A percentile compares a stretch with the other conserved stretches of the same genome.
These are phyloP conservation scores for Allophyes oxyacanthae DNA, from an alignment of 2,888 invertebrate species.

Conservation along the genomic window DNA sequence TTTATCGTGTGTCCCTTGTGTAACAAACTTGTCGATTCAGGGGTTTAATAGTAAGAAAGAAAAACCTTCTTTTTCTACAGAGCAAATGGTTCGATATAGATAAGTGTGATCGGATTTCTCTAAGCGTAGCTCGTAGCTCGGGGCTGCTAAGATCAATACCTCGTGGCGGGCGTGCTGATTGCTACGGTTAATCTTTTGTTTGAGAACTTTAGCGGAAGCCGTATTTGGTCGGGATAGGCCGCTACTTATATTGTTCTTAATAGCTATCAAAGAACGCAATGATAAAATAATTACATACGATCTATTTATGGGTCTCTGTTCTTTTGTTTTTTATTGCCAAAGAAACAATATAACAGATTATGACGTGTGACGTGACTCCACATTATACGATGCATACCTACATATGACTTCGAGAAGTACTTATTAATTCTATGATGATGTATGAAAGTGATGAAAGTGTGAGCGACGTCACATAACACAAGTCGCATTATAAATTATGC, in stretches of 20 bases:
- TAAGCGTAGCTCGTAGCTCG: conserved; percentile 32
- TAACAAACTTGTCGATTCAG: no score
- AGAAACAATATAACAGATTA: no score
- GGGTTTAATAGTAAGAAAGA: conserved; percentile 10
- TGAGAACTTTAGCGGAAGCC: conserved; percentile 40
- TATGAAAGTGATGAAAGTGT: no score
- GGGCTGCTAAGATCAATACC: conserved; percentile 51
- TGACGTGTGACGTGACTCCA: no score
- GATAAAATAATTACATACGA: neutral
- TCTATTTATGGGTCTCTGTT: neutral
- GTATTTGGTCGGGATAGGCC: conserved; percentile 36
- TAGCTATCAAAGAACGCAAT: conserved; percentile 26
- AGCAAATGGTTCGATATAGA: conserved; percentile 26
- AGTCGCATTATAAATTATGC: no score
- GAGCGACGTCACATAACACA: no score
- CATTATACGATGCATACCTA: no score
- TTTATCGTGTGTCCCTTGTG: conserved; percentile 8
- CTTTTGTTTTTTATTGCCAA: no score
- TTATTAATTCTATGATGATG: no score
- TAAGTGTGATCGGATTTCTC: conserved; percentile 45
- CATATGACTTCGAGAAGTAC: no score
- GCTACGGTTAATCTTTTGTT: conserved; percentile 56
- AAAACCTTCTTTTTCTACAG: conserved; percentile 18
- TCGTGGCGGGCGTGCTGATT: conserved; percentile 45
- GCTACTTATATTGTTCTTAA: conserved; percentile 29